Evolutionary conservation across 2,797 vertebrate species (phyloP), one percentile per base, ranked within the genome.

Genomic region (Tapirus indicus): DNA sequence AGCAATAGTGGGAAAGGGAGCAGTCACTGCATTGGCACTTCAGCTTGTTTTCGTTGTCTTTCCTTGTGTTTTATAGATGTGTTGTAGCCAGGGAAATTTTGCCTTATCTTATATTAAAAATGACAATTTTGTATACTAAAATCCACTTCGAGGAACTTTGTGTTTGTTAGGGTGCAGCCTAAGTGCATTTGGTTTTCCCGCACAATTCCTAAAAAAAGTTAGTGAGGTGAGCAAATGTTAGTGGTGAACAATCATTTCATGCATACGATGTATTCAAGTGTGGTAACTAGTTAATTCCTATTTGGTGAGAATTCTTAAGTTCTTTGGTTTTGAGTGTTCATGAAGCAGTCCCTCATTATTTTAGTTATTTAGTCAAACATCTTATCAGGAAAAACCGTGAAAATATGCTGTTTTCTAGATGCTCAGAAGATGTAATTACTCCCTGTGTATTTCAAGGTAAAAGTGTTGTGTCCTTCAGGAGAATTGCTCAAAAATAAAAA

Each of bases 281-380:
- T 32, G 27, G 27, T 62, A 58, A 35, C n/a, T 58, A 52, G 6
- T 69, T 86, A 32, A 85, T 72, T 94, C 64, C 44, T 88, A 0
- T 68, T 80, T 86, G 52, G 27, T 64, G 79, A 47, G 47, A 74
- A 64, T 75, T 75, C 35, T 75, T 5, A 13, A 56, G 25, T 49
- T 92, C 44, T 82, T 75, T 89, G 60, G 47, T 62, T 77, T 79
- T 44, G 71, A 85, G 60, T 74, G 35, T 79, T 95, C 32, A 69
- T 14, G 82, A 80, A 88, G n/a, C 20, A 84, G 29, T 72, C 18
- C 7, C 14, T 83, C 64, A 60, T 68, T 84, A 88, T 66, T 88
- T 92, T 94, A 88, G 77, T 23, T 60, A 29, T 62, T 64, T 78
- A 72, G 18, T 77, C 68, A 83, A 69, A 75, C n/a, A 68, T 52